Evolutionary conservation across 2,113 vertebrate species (phyloP).

Genomic region (Nothoprocta pentlandii): DNA sequence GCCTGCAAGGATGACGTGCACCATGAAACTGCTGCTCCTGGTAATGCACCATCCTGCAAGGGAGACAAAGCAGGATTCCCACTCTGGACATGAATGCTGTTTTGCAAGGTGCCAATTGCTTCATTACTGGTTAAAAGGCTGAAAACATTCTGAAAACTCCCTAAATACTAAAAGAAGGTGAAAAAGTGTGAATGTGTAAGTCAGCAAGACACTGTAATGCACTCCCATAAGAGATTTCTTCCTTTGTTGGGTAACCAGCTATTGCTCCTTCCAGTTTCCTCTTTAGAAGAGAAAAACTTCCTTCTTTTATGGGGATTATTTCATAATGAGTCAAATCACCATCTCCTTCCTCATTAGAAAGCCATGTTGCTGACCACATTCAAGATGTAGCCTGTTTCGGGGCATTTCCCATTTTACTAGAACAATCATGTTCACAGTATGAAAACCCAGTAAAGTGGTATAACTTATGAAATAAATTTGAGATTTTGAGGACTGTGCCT

Average conservation of each 20-base stretch:
- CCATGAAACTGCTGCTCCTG: background rate
- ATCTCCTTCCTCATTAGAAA: background rate
- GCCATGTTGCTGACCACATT: background rate
- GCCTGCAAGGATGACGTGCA: accelerated
- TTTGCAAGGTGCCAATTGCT: background rate
- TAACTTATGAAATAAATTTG: background rate
- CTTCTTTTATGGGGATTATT: constrained; percentile 30
- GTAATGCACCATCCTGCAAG: background rate
- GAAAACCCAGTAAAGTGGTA: background rate
- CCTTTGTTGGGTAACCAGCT: background rate
- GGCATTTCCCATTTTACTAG: background rate
- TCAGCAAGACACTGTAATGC: background rate
- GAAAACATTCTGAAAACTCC: background rate
- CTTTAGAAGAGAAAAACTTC: constrained; percentile 37
- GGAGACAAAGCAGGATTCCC: background rate
- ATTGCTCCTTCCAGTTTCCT: constrained; percentile 51
- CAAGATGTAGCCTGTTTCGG: background rate
- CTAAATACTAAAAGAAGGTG: background rate
- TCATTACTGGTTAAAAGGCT: background rate
- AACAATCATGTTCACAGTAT: background rate
- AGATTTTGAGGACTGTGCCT: background rate
- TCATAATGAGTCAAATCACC: background rate
- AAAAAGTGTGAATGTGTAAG: background rate
- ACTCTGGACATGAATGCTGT: background rate
- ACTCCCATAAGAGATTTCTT: background rate